phyloP scores from a whole-genome alignment of 2,797 vertebrate genomes.

The Crenuchus spilurus region DNA sequence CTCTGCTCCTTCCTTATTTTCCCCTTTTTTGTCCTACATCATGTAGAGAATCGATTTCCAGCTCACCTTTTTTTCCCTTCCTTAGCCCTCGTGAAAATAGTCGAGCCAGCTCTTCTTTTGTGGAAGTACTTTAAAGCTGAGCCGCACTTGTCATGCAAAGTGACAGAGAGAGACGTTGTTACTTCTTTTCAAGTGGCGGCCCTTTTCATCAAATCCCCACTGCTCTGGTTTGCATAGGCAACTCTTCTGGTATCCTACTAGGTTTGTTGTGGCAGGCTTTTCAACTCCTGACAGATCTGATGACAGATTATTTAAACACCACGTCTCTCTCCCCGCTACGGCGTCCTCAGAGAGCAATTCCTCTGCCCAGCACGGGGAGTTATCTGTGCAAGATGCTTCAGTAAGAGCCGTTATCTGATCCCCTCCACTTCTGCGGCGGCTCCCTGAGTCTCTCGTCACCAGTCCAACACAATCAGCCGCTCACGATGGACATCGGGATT shows the following conservation, averaged over 20 bases:
- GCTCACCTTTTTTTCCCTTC: constrained; percentile 21
- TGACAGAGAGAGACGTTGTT: constrained; percentile 36
- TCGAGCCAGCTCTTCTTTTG: constrained; percentile 23
- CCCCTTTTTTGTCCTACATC: constrained; percentile 45
- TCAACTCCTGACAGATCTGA: constrained; percentile 65
- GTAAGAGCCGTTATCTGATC: constrained; percentile 68
- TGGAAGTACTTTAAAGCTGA: constrained; percentile 24
- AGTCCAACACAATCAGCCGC: constrained; percentile 58
- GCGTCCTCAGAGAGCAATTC: constrained; percentile 61
- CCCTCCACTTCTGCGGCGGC: constrained; percentile 52
- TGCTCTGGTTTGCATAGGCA: constrained; percentile 48
- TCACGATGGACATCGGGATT: constrained; percentile 68
- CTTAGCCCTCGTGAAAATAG: constrained; percentile 24
- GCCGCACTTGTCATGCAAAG: constrained; percentile 52
- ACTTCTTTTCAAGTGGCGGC: constrained; percentile 34
- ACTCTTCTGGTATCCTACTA: constrained; percentile 52
- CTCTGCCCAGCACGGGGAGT: constrained; percentile 67
- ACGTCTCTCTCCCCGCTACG: constrained; percentile 54
- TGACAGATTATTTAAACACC: constrained; percentile 67
- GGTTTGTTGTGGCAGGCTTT: constrained; percentile 65
- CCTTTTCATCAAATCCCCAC: constrained; percentile 44
- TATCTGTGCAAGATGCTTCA: constrained; percentile 42
- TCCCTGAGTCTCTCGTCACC: constrained; percentile 54
- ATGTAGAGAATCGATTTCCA: constrained; percentile 37
- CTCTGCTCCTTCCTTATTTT: constrained; percentile 33